Evolutionary conservation across 2,888 invertebrate genomes (phyloP).

Genomic region (Drosophila vallismaia): DNA sequence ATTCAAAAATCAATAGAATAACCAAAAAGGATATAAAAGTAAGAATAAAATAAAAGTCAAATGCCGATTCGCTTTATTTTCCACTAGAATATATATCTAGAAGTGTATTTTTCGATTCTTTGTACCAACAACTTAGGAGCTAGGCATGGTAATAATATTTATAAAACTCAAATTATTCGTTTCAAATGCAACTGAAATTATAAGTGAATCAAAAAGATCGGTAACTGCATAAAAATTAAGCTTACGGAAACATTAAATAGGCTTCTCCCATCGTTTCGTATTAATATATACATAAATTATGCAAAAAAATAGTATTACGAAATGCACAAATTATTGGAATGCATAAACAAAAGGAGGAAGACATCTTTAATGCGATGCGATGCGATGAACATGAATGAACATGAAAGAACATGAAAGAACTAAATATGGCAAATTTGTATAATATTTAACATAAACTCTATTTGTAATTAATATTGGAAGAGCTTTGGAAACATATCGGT

Average conservation of each 20-base stretch:
- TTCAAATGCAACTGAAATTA: slow-evolving; percentile 62
- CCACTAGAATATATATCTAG: slow-evolving; percentile 61
- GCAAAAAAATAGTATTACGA: slow-evolving; percentile 58
- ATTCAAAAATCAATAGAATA: slow-evolving; percentile 1
- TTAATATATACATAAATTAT: slow-evolving; percentile 68
- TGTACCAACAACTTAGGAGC: slow-evolving; percentile 79
- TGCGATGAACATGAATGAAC: slow-evolving; percentile 20
- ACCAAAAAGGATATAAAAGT: slow-evolving; percentile 12
- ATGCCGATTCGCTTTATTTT: slow-evolving; percentile 74
- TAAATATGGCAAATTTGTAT: slow-evolving; percentile 65
- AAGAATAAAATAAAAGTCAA: slow-evolving; percentile 35
- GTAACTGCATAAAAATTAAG: slow-evolving; percentile 43
- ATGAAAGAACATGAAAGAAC: slow-evolving; percentile 29
- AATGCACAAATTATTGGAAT: slow-evolving; percentile 74
- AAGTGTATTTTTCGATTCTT: slow-evolving; percentile 66
- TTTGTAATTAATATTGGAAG: slow-evolving; percentile 70
- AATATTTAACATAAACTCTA: slow-evolving; percentile 44
- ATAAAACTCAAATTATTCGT: slow-evolving; percentile 53
- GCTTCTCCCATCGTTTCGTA: slow-evolving; percentile 23
- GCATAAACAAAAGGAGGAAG: slow-evolving; percentile 75
- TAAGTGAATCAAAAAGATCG: slow-evolving; percentile 57
- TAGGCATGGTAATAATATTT: slow-evolving; percentile 63
- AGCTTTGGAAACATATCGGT: slow-evolving; percentile 78
- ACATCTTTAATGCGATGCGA: slow-evolving; percentile 45
- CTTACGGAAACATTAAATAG: slow-evolving; percentile 40